Evolutionary conservation across 2,888 invertebrate genomes (phyloP), one percentile per base, ranked within the genome.

Genomic region (Leptinotarsa tumamoca): DNA sequence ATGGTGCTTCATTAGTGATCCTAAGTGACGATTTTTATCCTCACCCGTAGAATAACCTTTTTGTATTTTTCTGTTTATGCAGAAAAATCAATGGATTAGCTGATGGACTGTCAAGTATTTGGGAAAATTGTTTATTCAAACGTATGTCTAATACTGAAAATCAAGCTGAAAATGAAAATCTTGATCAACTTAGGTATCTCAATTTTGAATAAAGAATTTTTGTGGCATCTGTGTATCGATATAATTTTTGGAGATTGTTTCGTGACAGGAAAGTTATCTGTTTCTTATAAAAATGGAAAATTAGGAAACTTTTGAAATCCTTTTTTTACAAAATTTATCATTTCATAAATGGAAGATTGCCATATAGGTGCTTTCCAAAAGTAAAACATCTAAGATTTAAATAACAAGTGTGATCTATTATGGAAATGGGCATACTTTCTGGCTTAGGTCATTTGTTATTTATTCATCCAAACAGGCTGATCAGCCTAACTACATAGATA

Each of bases 51-150:
- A 58, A 17, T 49, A 33, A 52, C 51, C 71, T 61, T 61, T 73
- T 66, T 75, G 49, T 76, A 73, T 75, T 66, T 68, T 71, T 71
- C 67, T 67, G 74, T 79, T 79, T 75, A 79, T 77, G 77, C 80
- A 94, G 94, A 86, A 92, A 93, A 82, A 89, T 94, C 84, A 93
- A 92, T 88, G 94, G 94, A 83, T 89, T 94, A 83, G 93, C 94
- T 68, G 92, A 93, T 63, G 94, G 94, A 69, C 90, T 94, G 80
- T 91, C 93, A 52, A 92, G 91, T 72, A 91, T 93, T 80, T 91
- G 94, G 85, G 92, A 93, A 87, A 93, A 91, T 87, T 92, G 92
- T 87, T 90, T 94, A 82, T 91, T 93, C 84, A 92, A 92, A 87
- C 90, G 91, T 77, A 90, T 92, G 87, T 90, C 90, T 66, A 89